phyloP scores from a whole-genome alignment of 2,113 vertebrate species.

The Nannobrachium achirus region DNA sequence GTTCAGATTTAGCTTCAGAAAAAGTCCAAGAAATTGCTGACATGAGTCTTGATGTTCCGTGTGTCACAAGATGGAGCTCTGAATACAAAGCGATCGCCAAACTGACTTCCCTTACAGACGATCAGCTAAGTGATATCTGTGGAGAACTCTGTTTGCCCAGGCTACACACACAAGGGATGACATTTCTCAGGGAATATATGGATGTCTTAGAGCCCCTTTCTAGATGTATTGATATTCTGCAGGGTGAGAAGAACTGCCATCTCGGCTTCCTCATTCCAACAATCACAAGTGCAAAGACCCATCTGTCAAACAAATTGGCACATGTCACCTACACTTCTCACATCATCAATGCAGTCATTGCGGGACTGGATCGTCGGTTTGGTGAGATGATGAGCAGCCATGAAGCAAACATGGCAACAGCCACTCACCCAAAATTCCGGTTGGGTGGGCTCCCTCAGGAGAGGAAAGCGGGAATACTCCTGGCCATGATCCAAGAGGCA shows the following conservation, averaged over 20 bases:
- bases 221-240: constrained; percentile 6
- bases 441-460: constrained; percentile 15
- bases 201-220: constrained; percentile 12
- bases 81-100: constrained; percentile 16
- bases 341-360: constrained; percentile 10
- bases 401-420: constrained; percentile 27
- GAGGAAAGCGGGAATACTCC: constrained; percentile 5
- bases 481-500: not conserved
- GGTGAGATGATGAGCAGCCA: constrained; percentile 10
- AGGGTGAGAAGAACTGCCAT: constrained; percentile 26
- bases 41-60: constrained; percentile 12
- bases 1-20: not conserved
- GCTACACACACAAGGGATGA: constrained; percentile 1
- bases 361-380: constrained; percentile 5
- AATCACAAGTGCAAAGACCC: constrained; percentile 8
- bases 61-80: constrained; percentile 18
- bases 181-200: not conserved
- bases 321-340: not conserved
- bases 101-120: not conserved
- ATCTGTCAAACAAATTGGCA: constrained; percentile 13
- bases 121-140: constrained; percentile 6
- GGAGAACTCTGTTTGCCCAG: not conserved
- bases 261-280: constrained; percentile 22
- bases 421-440: constrained; percentile 17
- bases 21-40: constrained; percentile 15